Evolutionary conservation across 2,797 vertebrate genomes (phyloP), one percentile per base, ranked within the genome.

Genomic region (Sternotherus odoratus): DNA sequence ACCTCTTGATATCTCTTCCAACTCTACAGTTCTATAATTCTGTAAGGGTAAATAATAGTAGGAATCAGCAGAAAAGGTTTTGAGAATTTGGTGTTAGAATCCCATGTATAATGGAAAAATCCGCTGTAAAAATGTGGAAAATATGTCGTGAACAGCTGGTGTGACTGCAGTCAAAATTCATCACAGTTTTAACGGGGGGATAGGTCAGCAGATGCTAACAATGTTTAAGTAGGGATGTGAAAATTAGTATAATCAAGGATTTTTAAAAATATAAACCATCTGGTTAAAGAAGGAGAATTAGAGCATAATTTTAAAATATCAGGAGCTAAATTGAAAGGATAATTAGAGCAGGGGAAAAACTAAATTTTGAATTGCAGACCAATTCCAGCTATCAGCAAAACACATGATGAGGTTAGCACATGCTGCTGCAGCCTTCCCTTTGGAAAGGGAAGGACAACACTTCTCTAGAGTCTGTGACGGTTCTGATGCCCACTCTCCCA

Each of bases 171-270:
- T 96, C 7, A 15, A 72, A 86, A 95, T 97, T 96, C 93, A 92
- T 94, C 63, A 0, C 82, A 83, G 82, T 95, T 95, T 95, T 94
- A 96, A 94, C 48, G 1, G 74, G 48, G 85, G 87, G 83, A 94
- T 46, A 91, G 96, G 96, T 97, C 95, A 97, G 94, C 78, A 94
- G 95, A 92, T 91, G 94, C 87, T 96, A 97, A 94, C 95, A 91
- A 21, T 97, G 93, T 95, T 95, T 95, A 94, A 95, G 88, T 84
- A 90, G 83, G 79, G 36, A 92, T 95, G 77, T 84, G 93, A 96
- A 96, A 97, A 97, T 97, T 24, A 93, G 91, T 96, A 94, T 96
- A 96, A 97, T 96, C 92, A 97, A 92, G 92, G 91, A 86, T 80
- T 93, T 94, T 94, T 82, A 74, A 88, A 92, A 95, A 96, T 94